phyloP scores from a whole-genome alignment of 2,888 invertebrate species.

The Hecatera dysodea region DNA sequence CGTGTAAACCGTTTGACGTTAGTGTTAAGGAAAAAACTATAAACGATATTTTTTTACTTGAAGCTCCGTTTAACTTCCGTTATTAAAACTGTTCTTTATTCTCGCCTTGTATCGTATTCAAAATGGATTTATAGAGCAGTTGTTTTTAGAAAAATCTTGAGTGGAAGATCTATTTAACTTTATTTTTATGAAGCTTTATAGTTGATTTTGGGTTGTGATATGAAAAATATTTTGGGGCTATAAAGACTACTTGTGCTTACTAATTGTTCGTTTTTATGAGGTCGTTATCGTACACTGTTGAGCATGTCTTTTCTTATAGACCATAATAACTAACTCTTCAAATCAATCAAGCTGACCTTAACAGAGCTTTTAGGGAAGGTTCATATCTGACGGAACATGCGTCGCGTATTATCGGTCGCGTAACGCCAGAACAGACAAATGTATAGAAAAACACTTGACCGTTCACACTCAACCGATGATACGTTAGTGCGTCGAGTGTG shows the following conservation, averaged over 20 bases:
- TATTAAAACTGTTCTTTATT: constrained; percentile 62
- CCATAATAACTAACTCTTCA: not conserved
- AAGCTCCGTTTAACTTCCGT: constrained; percentile 54
- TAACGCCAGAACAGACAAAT: no score
- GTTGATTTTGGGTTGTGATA: constrained; percentile 22
- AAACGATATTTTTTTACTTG: constrained; percentile 26
- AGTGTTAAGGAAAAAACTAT: constrained; percentile 48
- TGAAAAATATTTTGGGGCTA: constrained; percentile 17
- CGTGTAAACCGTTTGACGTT: constrained; percentile 65
- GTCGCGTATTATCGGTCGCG: no score
- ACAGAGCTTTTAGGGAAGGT: not conserved
- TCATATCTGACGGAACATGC: no score
- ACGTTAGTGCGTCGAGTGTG: no score
- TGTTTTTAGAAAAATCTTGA: constrained; percentile 17
- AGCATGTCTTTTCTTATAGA: not conserved
- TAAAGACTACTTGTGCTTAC: constrained; percentile 30
- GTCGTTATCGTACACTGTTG: not conserved
- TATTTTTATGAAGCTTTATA: constrained; percentile 21
- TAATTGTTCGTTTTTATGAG: not conserved
- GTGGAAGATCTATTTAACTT: constrained; percentile 31
- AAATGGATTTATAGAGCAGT: constrained; percentile 27
- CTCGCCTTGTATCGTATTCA: constrained; percentile 39
- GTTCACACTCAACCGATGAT: no score
- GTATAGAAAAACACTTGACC: no score
- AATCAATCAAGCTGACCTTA: not conserved